A percentile compares a stretch with the other conserved stretches of the same genome.
These are phyloP conservation scores for Microtus pennsylvanicus DNA, from an alignment of 2,113 vertebrate genomes.

Conservation along the genomic window DNA sequence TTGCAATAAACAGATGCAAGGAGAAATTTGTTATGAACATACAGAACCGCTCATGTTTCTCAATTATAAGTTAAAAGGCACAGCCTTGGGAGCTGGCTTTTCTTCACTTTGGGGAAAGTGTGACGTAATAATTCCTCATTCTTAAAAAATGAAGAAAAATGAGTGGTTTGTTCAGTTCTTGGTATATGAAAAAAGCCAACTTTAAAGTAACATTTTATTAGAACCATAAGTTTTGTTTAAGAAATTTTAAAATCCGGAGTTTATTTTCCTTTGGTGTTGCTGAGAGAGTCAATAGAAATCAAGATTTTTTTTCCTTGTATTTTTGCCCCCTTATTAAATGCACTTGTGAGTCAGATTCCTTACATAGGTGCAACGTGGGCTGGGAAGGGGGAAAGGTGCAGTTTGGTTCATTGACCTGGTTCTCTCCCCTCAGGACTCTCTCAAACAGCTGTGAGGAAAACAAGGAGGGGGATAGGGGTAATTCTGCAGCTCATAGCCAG, in stretches of 20 bases:
- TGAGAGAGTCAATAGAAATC: constrained; percentile 87
- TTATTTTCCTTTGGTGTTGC: constrained; percentile 88
- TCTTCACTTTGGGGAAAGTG: constrained; percentile 80
- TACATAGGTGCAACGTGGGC: constrained; percentile 84
- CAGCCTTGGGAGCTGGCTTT: constrained; percentile 75
- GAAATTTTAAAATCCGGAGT: constrained; percentile 87
- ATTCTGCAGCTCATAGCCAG: constrained; percentile 90
- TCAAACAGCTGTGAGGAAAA: constrained; percentile 89
- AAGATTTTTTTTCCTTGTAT: constrained; percentile 82
- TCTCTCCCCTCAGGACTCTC: constrained; percentile 89
- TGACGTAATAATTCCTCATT: constrained; percentile 82
- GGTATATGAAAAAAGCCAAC: constrained; percentile 75
- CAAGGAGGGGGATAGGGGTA: constrained; percentile 76
- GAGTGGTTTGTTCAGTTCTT: constrained; percentile 64
- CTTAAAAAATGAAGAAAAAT: constrained; percentile 80
- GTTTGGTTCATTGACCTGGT: constrained; percentile 87
- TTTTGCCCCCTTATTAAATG: constrained; percentile 87
- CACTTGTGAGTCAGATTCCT: constrained; percentile 85
- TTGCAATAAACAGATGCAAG: constrained; percentile 44
- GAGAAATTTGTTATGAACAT: constrained; percentile 44
- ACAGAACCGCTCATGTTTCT: constrained; percentile 51
- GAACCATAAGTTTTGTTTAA: constrained; percentile 86
- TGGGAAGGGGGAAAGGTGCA: constrained; percentile 79
- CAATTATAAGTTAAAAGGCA: constrained; percentile 76
- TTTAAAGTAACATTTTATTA: constrained; percentile 87